Evolutionary conservation across 1,140 invertebrate genomes (phyloP).

Genomic region (Rhysida immarginata): DNA sequence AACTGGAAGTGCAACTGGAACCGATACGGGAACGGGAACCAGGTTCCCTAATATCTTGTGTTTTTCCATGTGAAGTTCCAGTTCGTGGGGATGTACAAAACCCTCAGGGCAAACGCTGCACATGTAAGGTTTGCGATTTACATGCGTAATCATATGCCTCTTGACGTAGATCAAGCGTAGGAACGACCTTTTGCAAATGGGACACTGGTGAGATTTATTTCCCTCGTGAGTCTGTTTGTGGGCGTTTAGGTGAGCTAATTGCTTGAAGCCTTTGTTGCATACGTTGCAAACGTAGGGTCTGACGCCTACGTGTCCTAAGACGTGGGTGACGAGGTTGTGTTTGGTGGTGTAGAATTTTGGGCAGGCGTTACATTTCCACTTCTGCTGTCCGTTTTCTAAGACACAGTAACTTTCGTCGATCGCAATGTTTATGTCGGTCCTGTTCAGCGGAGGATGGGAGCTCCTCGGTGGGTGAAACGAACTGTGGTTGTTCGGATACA

Average conservation of each 20-base stretch:
- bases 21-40: neutral
- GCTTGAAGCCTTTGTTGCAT: slow-evolving; percentile 15
- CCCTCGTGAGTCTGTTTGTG: slow-evolving; percentile 29
- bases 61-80: slow-evolving; percentile 13
- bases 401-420: slow-evolving; percentile 25
- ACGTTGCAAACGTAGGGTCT: slow-evolving; percentile 12
- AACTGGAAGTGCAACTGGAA: no score
- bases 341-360: slow-evolving; percentile 29
- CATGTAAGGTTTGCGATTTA: slow-evolving; percentile 23
- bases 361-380: slow-evolving; percentile 27
- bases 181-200: slow-evolving; percentile 19
- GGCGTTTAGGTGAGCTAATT: slow-evolving; percentile 10
- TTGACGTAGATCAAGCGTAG: slow-evolving; percentile 3
- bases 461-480: neutral
- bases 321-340: slow-evolving; percentile 25
- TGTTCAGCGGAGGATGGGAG: neutral
- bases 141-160: slow-evolving; percentile 29
- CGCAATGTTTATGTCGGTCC: slow-evolving; percentile 18
- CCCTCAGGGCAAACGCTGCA: slow-evolving; percentile 22
- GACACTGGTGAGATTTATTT: slow-evolving; percentile 21
- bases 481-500: neutral
- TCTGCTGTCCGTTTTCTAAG: slow-evolving; percentile 22
- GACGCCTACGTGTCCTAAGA: slow-evolving; percentile 14
- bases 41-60: slow-evolving; percentile 3
- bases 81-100: slow-evolving; percentile 20